Base-by-base conservation (phyloP, 2,113 vertebrate species). In the Ranitomeya imitator region DNA sequence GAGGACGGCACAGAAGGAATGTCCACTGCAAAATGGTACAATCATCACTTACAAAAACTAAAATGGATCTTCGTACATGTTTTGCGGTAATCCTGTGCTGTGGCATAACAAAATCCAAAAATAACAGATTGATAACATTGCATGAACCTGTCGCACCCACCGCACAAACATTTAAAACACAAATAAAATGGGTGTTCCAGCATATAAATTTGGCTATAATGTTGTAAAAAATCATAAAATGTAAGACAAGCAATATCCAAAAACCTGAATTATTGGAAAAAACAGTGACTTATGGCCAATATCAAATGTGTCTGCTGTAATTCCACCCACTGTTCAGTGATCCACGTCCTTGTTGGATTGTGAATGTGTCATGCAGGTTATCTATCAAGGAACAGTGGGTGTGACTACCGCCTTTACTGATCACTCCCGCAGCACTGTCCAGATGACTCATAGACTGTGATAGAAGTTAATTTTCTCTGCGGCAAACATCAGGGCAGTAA, bases 21-120 rank as follows among this genome's bases (percentile, higher is more conserved):
- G 73, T 89, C 81, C 82, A 89, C 51, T 78, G 87, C 87, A 89
- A 88, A 54, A 60, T 31, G 78, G 18, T 52, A 74, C 92, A 91
- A 89, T 91, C 91, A 91, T 59, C 91, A 96, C 95, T 97, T 96
- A 97, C 95, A 95, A 92, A 94, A 93, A 93, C 90, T 92, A 95
- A 95, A 94, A 78, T 91, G 92, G 91, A 91, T 94, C 94, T 93
- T 95, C 94, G 93, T 93, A 92, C 93, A 92, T 90, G 94, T 94
- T 94, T 88, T 92, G 94, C 93, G 92, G 94, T 92, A 93, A 91
- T 96, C 92, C 92, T 91, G 91, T 83, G 93, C 92, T 94, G 94
- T 94, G 92, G 93, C 87, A 93, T 92, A 94, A 94, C 92, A 90
- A 95, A 95, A 94, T 90, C 63, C 90, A 61, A 93, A 94, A 90